Evolutionary conservation across 2,113 vertebrate genomes (phyloP).

Genomic region (Stomatorhinus ivindoensis): DNA sequence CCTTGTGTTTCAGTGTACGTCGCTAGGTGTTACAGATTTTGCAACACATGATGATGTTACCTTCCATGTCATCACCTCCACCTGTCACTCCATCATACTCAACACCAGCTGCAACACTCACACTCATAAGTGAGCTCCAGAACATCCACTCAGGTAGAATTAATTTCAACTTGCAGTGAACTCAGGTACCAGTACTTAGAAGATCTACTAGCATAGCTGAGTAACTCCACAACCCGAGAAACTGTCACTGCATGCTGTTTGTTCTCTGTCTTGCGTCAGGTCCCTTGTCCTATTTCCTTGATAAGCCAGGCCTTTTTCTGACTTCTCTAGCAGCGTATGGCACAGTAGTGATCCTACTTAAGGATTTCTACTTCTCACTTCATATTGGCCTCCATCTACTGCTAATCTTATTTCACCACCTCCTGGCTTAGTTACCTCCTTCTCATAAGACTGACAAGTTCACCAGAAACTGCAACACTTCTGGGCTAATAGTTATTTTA

Average conservation of each 20-base stretch:
- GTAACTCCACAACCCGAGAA: not conserved
- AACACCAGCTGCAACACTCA: not conserved
- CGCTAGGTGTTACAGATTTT: not conserved
- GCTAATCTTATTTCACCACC: constrained; percentile 7
- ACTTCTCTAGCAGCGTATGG: not conserved
- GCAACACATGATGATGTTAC: not conserved
- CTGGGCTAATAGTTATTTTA: not conserved
- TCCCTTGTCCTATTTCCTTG: not conserved
- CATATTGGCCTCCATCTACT: not conserved
- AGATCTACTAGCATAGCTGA: not conserved
- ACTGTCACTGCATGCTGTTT: not conserved
- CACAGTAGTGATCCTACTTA: not conserved
- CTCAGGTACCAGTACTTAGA: not conserved
- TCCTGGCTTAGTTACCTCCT: not conserved
- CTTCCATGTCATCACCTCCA: not conserved
- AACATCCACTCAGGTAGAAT: not conserved
- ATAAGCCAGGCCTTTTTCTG: not conserved
- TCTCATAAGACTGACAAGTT: not conserved
- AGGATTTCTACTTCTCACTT: not conserved
- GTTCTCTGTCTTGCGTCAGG: not conserved
- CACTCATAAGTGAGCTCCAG: not conserved
- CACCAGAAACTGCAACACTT: not conserved
- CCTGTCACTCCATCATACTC: not conserved
- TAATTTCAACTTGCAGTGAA: not conserved
- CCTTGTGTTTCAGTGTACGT: not conserved